These are phyloP conservation scores for Steatornis caripensis DNA, from an alignment of 2,113 vertebrate species.

Conservation along the genomic window DNA sequence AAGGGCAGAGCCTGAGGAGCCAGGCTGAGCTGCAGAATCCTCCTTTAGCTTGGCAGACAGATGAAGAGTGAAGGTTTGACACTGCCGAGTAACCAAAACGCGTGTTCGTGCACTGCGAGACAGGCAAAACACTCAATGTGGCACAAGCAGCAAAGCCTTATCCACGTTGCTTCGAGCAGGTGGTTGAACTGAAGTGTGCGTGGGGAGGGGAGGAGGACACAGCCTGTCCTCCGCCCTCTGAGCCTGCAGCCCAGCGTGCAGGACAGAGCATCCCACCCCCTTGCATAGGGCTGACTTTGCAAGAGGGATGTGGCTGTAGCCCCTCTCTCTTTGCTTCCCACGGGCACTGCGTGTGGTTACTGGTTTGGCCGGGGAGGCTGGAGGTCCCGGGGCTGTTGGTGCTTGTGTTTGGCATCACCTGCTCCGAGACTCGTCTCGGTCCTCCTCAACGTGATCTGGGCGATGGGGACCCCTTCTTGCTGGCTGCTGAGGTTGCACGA, in stretches of 20 bases:
- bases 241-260: background rate
- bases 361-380: background rate
- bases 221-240: background rate
- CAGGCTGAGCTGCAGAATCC: background rate
- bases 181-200: background rate
- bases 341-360: fast-evolving
- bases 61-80: background rate
- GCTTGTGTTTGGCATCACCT: background rate
- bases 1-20: background rate
- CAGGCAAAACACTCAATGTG: background rate
- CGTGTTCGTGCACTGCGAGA: fast-evolving
- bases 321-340: background rate
- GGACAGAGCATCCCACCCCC: background rate
- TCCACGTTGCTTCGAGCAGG: fast-evolving
- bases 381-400: background rate
- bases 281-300: background rate
- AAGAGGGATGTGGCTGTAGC: background rate
- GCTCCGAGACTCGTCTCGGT: background rate
- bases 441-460: background rate
- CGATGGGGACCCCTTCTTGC: fast-evolving
- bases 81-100: background rate
- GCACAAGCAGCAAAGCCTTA: background rate
- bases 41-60: background rate
- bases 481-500: fast-evolving
- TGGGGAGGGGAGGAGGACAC: background rate